Evolutionary conservation across 2,888 invertebrate genomes (phyloP).

Genomic region (Cheilosia soror): DNA sequence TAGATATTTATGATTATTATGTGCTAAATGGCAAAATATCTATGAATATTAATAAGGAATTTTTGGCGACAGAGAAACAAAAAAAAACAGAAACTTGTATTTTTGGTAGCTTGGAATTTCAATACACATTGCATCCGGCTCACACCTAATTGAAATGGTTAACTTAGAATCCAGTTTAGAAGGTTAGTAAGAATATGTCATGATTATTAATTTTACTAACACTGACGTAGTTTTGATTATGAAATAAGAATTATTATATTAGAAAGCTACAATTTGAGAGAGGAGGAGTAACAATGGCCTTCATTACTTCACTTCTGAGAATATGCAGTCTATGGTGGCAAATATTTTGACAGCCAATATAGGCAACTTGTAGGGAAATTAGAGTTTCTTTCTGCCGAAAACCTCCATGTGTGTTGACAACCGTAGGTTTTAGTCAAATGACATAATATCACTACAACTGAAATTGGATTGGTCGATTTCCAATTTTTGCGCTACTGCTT

Average conservation of each 20-base stretch:
- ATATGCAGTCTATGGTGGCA: too few species aligned
- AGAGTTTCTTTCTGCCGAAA: too few species aligned
- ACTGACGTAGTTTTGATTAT: neutral
- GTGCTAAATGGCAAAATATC: slow-evolving; percentile 9
- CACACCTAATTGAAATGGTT: slow-evolving; percentile 3
- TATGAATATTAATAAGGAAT: slow-evolving; percentile 4
- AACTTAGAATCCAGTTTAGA: slow-evolving; percentile 4
- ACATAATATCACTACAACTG: too few species aligned
- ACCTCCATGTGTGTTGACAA: too few species aligned
- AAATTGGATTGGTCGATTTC: too few species aligned
- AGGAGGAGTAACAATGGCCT: neutral
- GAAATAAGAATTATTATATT: neutral
- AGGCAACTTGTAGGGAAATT: too few species aligned
- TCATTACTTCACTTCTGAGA: too few species aligned
- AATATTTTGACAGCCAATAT: too few species aligned
- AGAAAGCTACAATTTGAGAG: neutral
- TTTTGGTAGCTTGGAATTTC: neutral
- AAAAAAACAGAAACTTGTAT: neutral
- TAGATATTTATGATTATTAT: neutral
- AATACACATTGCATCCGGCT: slow-evolving; percentile 9
- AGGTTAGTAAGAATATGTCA: neutral
- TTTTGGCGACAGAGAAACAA: neutral
- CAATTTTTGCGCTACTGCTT: too few species aligned
- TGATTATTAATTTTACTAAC: neutral
- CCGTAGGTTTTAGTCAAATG: too few species aligned